Conservation (phyloP, 2,113 vertebrate species). For the Polyodon spathula region DNA sequence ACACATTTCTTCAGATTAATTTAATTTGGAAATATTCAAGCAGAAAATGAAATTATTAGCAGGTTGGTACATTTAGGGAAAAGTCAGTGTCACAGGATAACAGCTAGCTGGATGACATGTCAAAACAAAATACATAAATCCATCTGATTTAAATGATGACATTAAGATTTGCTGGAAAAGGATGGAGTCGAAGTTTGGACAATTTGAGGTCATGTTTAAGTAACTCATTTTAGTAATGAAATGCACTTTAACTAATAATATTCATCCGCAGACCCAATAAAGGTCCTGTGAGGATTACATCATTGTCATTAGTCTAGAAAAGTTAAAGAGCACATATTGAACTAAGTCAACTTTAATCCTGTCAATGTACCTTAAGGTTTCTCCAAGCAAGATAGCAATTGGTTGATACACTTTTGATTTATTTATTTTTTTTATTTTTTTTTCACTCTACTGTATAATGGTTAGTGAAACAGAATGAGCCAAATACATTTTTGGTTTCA, state of each 20-base stretch:
- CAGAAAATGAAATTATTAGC: constrained; percentile 75
- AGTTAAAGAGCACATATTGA: no score
- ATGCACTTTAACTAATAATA: not conserved
- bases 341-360: no score
- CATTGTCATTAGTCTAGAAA: not conserved
- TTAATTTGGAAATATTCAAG: constrained; percentile 68
- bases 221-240: not conserved
- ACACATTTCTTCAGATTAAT: constrained; percentile 58
- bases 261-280: no score
- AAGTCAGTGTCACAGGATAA: constrained; percentile 51
- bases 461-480: no score
- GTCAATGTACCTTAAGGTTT: no score
- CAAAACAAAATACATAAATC: constrained; percentile 61
- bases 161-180: constrained; percentile 33
- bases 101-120: constrained; percentile 57
- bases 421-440: no score
- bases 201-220: constrained; percentile 14
- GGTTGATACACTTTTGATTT: no score
- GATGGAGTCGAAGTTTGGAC: constrained; percentile 27
- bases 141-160: constrained; percentile 53
- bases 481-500: no score
- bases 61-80: constrained; percentile 48
- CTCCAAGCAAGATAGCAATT: no score
- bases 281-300: no score
- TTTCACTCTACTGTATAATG: no score